phyloP scores from a whole-genome alignment of 1,140 invertebrate genomes.

The Brachionus koreanus region DNA sequence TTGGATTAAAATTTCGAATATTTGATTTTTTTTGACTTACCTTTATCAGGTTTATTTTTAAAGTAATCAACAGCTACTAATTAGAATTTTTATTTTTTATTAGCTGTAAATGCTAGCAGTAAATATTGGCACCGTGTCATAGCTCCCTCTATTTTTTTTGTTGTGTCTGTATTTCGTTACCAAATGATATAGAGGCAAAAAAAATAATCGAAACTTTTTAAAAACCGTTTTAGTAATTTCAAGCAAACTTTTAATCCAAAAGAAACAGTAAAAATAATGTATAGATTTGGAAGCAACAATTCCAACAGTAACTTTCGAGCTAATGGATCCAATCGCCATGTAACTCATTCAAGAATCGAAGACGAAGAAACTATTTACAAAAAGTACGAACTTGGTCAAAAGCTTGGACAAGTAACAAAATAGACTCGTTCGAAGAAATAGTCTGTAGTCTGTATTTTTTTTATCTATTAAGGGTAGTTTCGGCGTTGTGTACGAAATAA shows the following conservation, averaged over 20 bases:
- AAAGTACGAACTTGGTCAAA: conserved; percentile 50
- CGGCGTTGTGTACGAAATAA: conserved; percentile 60
- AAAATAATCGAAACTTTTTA: conserved; percentile 19
- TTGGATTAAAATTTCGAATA: conserved; percentile 4
- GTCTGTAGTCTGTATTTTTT: too few species aligned
- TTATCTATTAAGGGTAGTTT: conserved; percentile 55
- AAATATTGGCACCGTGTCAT: not conserved
- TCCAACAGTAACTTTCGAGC: not conserved
- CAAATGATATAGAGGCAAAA: conserved; percentile 29
- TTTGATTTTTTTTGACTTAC: conserved; percentile 7
- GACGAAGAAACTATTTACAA: conserved; percentile 52
- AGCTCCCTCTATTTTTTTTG: not conserved
- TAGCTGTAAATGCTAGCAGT: not conserved
- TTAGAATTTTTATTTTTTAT: conserved; percentile 17
- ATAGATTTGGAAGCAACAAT: conserved; percentile 17
- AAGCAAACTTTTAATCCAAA: not conserved
- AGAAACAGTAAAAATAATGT: conserved; percentile 33
- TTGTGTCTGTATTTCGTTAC: not conserved
- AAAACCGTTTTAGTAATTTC: conserved; percentile 5
- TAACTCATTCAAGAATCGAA: conserved; percentile 54
- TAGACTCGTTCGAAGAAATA: not conserved
- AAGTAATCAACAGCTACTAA: not conserved
- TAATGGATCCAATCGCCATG: not conserved
- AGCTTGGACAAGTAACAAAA: conserved; percentile 56
- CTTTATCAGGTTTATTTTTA: conserved; percentile 30